phyloP scores from a whole-genome alignment of 1,140 invertebrate genomes.

The Drosophila nannoptera region DNA sequence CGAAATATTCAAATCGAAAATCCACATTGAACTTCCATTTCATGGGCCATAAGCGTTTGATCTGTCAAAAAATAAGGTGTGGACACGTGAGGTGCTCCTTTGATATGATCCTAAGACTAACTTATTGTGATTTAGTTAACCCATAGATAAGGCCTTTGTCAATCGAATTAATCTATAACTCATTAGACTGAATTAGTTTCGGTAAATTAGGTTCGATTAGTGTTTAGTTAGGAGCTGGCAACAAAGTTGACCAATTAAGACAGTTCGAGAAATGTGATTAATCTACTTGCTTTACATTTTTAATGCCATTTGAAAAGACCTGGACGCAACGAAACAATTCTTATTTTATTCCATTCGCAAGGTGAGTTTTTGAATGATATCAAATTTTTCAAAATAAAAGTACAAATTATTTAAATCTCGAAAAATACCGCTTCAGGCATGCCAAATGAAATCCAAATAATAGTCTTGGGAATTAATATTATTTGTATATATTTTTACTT shows the following conservation, averaged over 20 bases:
- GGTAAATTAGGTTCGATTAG: conserved; percentile 8
- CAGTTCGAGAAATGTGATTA: conserved; percentile 13
- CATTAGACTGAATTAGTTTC: conserved; percentile 34
- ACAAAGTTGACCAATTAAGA: conserved; percentile 26
- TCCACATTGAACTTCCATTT: conserved; percentile 19
- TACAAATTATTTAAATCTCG: not conserved
- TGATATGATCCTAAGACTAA: conserved; percentile 23
- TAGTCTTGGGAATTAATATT: too few relatives aligned
- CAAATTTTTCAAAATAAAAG: not conserved
- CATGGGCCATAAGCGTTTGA: conserved; percentile 12
- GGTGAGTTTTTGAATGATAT: conserved; percentile 12
- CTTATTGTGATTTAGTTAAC: conserved; percentile 70
- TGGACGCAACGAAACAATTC: conserved; percentile 1
- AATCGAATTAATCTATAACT: conserved; percentile 45
- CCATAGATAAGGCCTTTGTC: conserved; percentile 30
- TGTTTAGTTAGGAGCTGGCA: conserved; percentile 24
- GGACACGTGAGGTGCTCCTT: conserved; percentile 21
- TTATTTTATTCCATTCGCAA: not conserved
- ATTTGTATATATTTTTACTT: too few relatives aligned
- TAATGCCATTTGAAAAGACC: conserved; percentile 3
- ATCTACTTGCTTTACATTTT: conserved; percentile 14
- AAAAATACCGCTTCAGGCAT: not conserved
- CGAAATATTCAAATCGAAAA: not conserved
- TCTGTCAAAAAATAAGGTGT: conserved; percentile 39
- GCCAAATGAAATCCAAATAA: not conserved